Evolutionary conservation across 1,140 invertebrate species (phyloP), one percentile per base, ranked within the genome.

Genomic region (Trichomalopsis sarcophagae): DNA sequence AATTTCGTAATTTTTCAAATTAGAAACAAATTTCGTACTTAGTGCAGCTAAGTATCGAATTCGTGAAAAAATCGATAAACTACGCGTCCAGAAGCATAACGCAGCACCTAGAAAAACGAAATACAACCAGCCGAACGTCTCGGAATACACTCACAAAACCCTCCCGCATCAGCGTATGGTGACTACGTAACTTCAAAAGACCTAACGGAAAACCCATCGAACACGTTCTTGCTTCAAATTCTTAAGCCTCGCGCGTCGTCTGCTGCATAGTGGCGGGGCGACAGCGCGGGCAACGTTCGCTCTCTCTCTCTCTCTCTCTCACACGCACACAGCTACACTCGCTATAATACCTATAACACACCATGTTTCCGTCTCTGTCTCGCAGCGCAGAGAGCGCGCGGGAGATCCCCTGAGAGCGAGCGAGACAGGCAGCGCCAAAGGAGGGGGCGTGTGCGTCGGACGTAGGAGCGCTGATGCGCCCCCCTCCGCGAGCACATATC

Each of bases 401-500:
- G 55, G 55, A n/a, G 55, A n/a, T n/a, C 55, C 6, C 55, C 4
- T 7, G 55, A 62, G 73, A 75, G 73, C 27, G 9, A 75, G 73
- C 27, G 33, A 75, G 71, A 30, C n/a, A 74, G 71, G 71, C 30
- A 36, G 73, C 36, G 73, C 27, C 21, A 1, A 21, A 66, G 30
- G 79, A 71, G 79, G 79, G 66, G 81, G 74, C 74, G 82, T 77
- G 74, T 62, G 82, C 74, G 30, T 66, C 4, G n/a, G 50, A 77
- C 36, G 55, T 68, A 66, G 47, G 50, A 62, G 23, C 23, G 21
- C 21, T 62, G 55, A 21, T 55, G 13, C 78, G 50, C 78, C 71
- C 62, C 30, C 55, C 55, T 27, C 50, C 40, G 23, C 78, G 82
- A 21, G 11, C 7, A 27, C 76, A 74, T 74, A 75, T 74, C 73